A percentile compares a stretch with the other conserved stretches of the same genome.
Conservation (phyloP, 1,140 invertebrate species). For the Cotesia typhae region DNA sequence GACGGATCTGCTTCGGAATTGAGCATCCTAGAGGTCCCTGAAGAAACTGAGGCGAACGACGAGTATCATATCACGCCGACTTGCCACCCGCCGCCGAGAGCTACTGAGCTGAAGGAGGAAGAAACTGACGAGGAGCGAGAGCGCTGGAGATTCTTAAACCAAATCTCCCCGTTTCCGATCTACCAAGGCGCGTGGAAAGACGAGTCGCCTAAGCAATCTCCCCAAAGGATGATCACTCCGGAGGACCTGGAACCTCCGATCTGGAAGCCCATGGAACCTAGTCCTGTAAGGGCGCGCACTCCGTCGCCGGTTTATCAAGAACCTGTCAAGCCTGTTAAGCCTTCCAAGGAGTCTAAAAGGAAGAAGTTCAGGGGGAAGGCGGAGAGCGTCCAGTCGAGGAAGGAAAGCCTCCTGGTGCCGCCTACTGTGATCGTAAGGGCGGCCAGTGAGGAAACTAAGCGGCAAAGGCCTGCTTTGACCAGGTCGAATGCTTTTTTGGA, state of each 20-base stretch:
- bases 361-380: conserved; percentile 40
- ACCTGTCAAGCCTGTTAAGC: conserved; percentile 43
- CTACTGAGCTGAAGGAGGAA: conserved; percentile 39
- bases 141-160: conserved; percentile 58
- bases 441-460: conserved; percentile 54
- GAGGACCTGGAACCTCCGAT: conserved; percentile 51
- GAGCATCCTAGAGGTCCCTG: conserved; percentile 38
- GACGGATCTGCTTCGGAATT: conserved; percentile 50
- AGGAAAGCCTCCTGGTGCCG: conserved; percentile 34
- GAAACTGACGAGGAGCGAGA: conserved; percentile 53
- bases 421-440: conserved; percentile 46
- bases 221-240: conserved; percentile 40
- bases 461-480: conserved; percentile 53
- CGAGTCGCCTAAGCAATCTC: conserved; percentile 56
- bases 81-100: conserved; percentile 53
- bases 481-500: conserved; percentile 60
- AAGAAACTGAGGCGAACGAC: conserved; percentile 47
- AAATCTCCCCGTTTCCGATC: conserved; percentile 59
- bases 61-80: conserved; percentile 58
- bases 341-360: conserved; percentile 41
- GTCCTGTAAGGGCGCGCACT: conserved; percentile 44
- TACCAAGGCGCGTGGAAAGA: conserved; percentile 64
- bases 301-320: conserved; percentile 42
- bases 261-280: conserved; percentile 51
- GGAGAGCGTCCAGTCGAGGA: conserved; percentile 34